A percentile compares a stretch with the other conserved stretches of the same genome.
Conservation (phyloP, 2,797 vertebrate species). For the Chrosomus eos region DNA sequence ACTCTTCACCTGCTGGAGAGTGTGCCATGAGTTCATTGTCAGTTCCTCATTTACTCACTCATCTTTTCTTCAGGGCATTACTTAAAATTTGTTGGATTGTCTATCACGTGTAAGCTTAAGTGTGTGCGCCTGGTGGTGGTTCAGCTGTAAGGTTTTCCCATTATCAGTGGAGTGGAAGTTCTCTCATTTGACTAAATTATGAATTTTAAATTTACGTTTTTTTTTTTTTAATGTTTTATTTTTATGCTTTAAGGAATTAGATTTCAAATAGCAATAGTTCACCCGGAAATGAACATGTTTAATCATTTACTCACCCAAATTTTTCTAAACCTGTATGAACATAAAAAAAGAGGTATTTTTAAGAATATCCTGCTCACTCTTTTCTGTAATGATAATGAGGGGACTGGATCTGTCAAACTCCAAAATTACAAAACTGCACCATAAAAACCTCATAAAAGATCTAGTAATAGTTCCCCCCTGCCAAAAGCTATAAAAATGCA, state of each 20-base stretch:
- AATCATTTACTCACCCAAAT: background rate
- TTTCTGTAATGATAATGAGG: background rate
- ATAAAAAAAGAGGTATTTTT: background rate
- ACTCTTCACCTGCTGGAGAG: constrained; percentile 31
- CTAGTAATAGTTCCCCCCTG: background rate
- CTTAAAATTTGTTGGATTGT: constrained; percentile 12
- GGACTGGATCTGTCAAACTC: background rate
- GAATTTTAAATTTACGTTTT: background rate
- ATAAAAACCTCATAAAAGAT: background rate
- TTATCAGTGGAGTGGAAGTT: constrained; percentile 4
- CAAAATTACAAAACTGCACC: background rate
- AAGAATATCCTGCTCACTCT: background rate
- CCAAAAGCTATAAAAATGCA: background rate
- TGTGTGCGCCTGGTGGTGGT: constrained; percentile 7
- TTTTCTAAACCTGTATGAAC: background rate
- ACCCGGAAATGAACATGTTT: background rate
- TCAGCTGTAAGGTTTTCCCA: background rate
- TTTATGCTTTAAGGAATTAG: constrained; percentile 5
- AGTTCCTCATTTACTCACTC: constrained; percentile 24
- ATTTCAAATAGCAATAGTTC: background rate
- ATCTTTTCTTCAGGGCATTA: constrained; percentile 13
- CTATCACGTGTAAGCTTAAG: background rate
- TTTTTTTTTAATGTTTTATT: background rate
- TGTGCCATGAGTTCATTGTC: constrained; percentile 10
- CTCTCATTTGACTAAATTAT: background rate